Percentiles rank a stretch among this genome's conserved stretches.
phyloP scores from a whole-genome alignment of 2,888 invertebrate species.

The Bellardia bayeri region DNA sequence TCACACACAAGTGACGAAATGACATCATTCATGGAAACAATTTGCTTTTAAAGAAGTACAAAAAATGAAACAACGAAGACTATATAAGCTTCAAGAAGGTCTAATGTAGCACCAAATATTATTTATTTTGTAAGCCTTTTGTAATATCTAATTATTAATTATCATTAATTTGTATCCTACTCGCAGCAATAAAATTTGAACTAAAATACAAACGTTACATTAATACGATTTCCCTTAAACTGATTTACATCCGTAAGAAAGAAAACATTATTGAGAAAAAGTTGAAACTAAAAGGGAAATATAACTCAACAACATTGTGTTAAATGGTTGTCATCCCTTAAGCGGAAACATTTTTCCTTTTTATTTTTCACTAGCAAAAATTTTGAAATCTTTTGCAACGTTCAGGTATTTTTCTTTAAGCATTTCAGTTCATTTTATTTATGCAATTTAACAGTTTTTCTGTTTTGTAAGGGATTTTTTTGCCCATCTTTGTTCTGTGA shows the following conservation, averaged over 20 bases:
- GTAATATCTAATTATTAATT: too few species aligned
- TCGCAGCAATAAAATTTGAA: background rate
- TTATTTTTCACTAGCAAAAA: background rate
- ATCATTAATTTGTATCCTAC: background rate
- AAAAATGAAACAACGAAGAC: too few species aligned
- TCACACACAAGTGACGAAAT: too few species aligned
- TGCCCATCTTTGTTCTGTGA: too few species aligned
- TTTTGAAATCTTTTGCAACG: background rate
- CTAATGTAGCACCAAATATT: too few species aligned
- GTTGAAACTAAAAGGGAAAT: background rate
- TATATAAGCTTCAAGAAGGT: too few species aligned
- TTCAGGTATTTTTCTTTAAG: background rate
- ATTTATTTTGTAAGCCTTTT: too few species aligned
- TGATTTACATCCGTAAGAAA: background rate
- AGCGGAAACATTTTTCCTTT: conserved; percentile 3
- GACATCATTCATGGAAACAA: too few species aligned
- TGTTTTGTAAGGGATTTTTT: conserved; percentile 22
- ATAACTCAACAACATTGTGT: background rate
- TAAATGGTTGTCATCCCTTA: conserved; percentile 17
- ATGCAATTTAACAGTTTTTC: conserved; percentile 18
- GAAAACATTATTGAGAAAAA: background rate
- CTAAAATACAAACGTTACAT: background rate
- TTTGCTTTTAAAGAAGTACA: too few species aligned
- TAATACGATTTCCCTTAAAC: background rate
- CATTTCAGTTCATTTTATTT: conserved; percentile 28